Evolutionary conservation across 2,113 vertebrate species (phyloP).

Genomic region (Sylvietta virens): DNA sequence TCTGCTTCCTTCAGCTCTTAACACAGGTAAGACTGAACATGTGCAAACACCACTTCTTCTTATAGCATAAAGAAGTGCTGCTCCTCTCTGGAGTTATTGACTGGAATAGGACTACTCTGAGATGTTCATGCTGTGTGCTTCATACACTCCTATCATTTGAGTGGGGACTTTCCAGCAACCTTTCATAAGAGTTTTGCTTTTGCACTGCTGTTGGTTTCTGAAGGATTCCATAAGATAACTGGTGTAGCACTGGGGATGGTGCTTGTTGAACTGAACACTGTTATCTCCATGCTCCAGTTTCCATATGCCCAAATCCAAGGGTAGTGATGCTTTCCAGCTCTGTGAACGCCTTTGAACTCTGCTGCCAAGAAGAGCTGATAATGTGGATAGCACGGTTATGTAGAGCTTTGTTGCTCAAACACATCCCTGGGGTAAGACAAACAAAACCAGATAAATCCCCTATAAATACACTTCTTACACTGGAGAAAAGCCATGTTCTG

Average conservation of each 20-base stretch:
- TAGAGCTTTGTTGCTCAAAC: background rate
- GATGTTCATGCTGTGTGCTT: background rate
- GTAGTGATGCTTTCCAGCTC: background rate
- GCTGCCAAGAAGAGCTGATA: conserved; percentile 3
- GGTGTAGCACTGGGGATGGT: background rate
- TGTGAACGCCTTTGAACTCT: background rate
- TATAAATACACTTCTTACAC: background rate
- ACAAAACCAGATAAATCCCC: background rate
- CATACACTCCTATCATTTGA: background rate
- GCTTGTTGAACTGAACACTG: background rate
- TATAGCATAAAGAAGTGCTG: background rate
- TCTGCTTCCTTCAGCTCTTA: background rate
- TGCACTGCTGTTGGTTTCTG: background rate
- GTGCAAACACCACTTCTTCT: background rate
- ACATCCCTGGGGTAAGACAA: background rate
- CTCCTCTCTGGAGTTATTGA: background rate
- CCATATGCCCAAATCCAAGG: background rate
- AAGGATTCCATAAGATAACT: background rate
- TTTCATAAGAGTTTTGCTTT: background rate
- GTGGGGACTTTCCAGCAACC: background rate
- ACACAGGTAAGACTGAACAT: background rate
- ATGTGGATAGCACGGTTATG: background rate
- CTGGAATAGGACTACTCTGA: background rate
- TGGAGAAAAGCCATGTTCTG: background rate
- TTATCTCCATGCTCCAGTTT: background rate